Evolutionary conservation across 2,113 vertebrate species (phyloP).

Genomic region (Microcebus griseorufus): DNA sequence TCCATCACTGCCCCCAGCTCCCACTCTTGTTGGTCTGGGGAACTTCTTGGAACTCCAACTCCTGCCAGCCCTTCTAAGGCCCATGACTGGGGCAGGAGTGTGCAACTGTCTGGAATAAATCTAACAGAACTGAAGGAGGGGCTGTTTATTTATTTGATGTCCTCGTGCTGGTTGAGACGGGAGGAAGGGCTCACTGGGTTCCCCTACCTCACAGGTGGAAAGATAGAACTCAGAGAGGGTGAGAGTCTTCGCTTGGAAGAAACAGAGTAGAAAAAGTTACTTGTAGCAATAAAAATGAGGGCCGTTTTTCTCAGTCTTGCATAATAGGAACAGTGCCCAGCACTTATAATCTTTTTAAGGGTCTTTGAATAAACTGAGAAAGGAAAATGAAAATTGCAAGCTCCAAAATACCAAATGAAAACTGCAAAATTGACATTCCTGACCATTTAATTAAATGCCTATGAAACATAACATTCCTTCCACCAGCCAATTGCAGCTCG

Average conservation of each 20-base stretch:
- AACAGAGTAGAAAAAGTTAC: not conserved
- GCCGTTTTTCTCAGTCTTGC: not conserved
- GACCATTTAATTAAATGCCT: not conserved
- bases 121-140: not conserved
- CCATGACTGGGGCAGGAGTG: no score
- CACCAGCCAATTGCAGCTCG: not conserved
- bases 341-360: not conserved
- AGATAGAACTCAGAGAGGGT: not conserved
- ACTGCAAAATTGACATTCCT: not conserved
- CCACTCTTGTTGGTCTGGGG: not conserved
- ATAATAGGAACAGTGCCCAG: not conserved
- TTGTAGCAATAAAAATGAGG: not conserved
- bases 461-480: not conserved
- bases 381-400: not conserved
- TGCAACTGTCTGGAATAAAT: slow-evolving; percentile 27
- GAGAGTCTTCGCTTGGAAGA: not conserved
- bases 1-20: not conserved
- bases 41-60: not conserved
- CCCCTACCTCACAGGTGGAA: not conserved
- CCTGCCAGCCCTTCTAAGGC: not conserved
- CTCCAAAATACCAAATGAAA: not conserved
- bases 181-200: not conserved
- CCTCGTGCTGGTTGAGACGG: not conserved
- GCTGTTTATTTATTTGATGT: not conserved
- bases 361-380: not conserved